A percentile compares a stretch with the other conserved stretches of the same genome.
phyloP scores from a whole-genome alignment of 1,140 invertebrate genomes.

The Trachymyrmex cornetzi region DNA sequence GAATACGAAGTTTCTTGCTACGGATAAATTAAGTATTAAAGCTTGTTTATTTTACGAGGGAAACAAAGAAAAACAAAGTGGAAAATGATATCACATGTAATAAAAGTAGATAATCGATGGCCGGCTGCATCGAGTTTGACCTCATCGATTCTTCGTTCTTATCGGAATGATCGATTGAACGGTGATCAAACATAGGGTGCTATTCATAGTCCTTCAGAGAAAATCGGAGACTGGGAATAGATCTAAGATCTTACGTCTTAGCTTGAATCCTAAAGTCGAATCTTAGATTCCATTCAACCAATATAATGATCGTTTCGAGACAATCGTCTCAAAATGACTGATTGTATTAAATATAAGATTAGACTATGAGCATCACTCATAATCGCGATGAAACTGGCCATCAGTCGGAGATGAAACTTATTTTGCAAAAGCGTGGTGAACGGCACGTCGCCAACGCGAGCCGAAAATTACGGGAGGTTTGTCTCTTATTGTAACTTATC shows the following conservation, averaged over 20 bases:
- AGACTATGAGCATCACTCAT: background rate
- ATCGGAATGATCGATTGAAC: background rate
- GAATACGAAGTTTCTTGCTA: background rate
- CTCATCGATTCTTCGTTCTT: background rate
- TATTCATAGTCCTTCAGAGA: background rate
- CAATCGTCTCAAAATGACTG: background rate
- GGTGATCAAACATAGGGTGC: background rate
- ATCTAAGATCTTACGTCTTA: background rate
- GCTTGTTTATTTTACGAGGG: background rate
- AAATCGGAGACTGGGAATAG: background rate
- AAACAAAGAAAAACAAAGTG: background rate
- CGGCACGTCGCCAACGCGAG: background rate
- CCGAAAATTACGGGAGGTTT: background rate
- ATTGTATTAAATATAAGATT: background rate
- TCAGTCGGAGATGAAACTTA: background rate
- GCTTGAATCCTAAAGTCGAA: background rate
- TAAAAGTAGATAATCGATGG: slow-evolving; percentile 38
- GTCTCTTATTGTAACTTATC: slow-evolving; percentile 5
- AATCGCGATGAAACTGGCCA: background rate
- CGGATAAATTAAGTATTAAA: slow-evolving; percentile 17
- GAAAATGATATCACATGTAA: slow-evolving; percentile 34
- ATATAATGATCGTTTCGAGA: background rate
- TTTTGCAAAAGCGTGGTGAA: too few species aligned
- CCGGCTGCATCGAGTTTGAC: slow-evolving; percentile 10
- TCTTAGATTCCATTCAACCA: background rate